These are phyloP conservation scores for Subanguina moxae DNA, from an alignment of 1,140 invertebrate genomes.

Conservation along the genomic window DNA sequence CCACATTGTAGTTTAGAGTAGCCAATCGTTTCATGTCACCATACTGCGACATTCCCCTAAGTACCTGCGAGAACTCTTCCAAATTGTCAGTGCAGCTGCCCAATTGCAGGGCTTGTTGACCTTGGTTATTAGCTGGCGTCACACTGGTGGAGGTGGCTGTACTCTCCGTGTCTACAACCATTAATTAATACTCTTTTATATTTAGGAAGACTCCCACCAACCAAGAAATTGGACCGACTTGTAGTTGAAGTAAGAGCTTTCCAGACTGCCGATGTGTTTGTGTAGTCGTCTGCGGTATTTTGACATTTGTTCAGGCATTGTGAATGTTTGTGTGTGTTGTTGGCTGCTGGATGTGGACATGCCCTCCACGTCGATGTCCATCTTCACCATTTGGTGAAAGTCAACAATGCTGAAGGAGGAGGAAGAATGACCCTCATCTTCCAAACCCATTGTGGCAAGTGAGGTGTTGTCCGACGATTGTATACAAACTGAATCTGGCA, in stretches of 20 bases:
- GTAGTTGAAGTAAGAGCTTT: constrained; percentile 37
- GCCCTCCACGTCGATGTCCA: background rate
- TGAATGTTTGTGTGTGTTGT: background rate
- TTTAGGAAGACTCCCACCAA: background rate
- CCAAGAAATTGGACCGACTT: no score
- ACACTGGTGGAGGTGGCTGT: no score
- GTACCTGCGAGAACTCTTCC: constrained; percentile 77
- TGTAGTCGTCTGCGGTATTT: constrained; percentile 47
- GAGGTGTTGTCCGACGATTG: constrained; percentile 8
- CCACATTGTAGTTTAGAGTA: constrained; percentile 82
- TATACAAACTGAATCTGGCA: constrained; percentile 40
- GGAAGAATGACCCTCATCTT: constrained; percentile 26
- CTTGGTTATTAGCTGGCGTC: no score
- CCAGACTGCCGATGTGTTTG: constrained; percentile 33
- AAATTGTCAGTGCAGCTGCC: constrained; percentile 59
- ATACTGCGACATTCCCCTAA: constrained; percentile 82
- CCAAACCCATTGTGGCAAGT: background rate
- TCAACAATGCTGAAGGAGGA: constrained; percentile 47
- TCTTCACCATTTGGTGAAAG: background rate
- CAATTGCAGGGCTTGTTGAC: background rate
- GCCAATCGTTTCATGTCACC: constrained; percentile 74
- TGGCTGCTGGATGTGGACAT: background rate
- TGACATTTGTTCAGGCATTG: constrained; percentile 21
- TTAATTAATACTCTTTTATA: background rate
- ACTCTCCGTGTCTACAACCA: no score